phyloP scores from a whole-genome alignment of 2,113 vertebrate genomes.

The Trogon melanurus region DNA sequence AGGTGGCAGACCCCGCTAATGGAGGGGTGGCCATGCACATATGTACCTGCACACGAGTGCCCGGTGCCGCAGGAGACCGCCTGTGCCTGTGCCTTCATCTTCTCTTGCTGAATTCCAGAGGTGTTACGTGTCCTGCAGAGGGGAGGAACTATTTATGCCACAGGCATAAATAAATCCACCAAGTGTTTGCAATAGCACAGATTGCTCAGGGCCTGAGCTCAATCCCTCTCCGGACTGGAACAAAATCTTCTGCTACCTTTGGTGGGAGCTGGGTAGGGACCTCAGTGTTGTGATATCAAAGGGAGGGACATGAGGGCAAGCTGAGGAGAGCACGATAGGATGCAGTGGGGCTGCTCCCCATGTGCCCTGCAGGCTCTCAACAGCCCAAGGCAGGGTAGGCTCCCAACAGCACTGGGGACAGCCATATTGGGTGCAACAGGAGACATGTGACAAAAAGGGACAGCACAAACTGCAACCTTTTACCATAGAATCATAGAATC shows the following conservation, averaged over 20 bases:
- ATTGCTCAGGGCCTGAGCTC: not conserved
- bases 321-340: not conserved
- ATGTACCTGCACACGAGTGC: fast-evolving
- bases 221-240: fast-evolving
- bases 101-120: conserved; percentile 49
- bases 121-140: not conserved
- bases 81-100: not conserved
- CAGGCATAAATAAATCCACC: conserved; percentile 57
- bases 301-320: fast-evolving
- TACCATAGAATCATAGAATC: too few relatives aligned
- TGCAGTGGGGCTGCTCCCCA: not conserved
- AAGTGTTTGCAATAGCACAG: not conserved
- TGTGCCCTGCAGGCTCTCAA: too few relatives aligned
- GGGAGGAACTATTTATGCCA: conserved; percentile 64
- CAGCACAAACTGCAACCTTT: not conserved
- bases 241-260: not conserved
- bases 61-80: fast-evolving
- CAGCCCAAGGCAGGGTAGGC: not conserved
- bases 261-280: not conserved
- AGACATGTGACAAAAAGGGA: fast-evolving
- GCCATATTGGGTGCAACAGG: not conserved
- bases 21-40: not conserved
- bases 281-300: fast-evolving
- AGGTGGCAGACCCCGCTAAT: not conserved
- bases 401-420: not conserved